Evolutionary conservation across 2,888 invertebrate species (phyloP).

Genomic region (Athetis lepigone): DNA sequence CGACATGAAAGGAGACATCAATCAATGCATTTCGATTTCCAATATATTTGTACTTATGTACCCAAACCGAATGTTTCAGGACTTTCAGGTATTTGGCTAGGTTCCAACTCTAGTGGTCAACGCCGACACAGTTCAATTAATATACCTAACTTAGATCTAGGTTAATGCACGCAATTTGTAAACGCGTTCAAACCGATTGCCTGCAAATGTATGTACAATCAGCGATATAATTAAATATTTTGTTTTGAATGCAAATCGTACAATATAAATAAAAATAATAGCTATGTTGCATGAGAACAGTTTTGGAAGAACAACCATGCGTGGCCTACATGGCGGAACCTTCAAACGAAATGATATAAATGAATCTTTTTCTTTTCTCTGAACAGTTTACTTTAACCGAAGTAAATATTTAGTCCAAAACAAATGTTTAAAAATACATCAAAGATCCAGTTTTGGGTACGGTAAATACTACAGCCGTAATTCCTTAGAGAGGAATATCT

Average conservation of each 20-base stretch:
- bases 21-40: slow-evolving; percentile 30
- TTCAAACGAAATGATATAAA: slow-evolving; percentile 43
- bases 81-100: slow-evolving; percentile 70
- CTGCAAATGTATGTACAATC: slow-evolving; percentile 38
- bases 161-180: slow-evolving; percentile 68
- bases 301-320: slow-evolving; percentile 29
- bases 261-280: slow-evolving; percentile 18
- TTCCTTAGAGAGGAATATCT: slow-evolving; percentile 26
- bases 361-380: slow-evolving; percentile 43
- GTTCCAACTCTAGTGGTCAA: slow-evolving; percentile 68
- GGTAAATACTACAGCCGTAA: slow-evolving; percentile 19
- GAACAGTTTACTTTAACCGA: slow-evolving; percentile 50
- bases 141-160: slow-evolving; percentile 67
- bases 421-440: slow-evolving; percentile 61
- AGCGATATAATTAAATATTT: slow-evolving; percentile 39
- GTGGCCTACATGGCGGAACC: slow-evolving; percentile 16
- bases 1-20: slow-evolving; percentile 36
- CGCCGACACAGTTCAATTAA: slow-evolving; percentile 62
- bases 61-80: slow-evolving; percentile 47
- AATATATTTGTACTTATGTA: slow-evolving; percentile 27
- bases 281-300: slow-evolving; percentile 19
- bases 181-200: slow-evolving; percentile 34
- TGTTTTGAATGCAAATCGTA: slow-evolving; percentile 29
- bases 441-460: slow-evolving; percentile 47
- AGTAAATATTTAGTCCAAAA: slow-evolving; percentile 56